These are phyloP conservation scores for Numenius arquata DNA, from an alignment of 2,113 vertebrate genomes.

Conservation along the genomic window DNA sequence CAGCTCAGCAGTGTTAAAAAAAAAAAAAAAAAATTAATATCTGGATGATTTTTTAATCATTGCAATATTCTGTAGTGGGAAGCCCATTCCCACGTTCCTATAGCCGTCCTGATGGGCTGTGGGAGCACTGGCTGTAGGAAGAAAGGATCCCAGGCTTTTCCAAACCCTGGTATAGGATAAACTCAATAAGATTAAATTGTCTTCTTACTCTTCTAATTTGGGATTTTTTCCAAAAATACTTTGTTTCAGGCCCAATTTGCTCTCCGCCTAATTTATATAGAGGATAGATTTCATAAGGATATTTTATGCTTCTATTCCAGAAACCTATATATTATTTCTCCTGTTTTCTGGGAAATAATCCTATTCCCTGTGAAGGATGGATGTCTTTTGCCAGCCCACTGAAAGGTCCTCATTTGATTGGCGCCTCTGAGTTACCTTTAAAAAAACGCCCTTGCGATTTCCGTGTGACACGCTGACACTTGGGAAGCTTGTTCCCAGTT, in stretches of 20 bases:
- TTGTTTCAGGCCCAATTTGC: background rate
- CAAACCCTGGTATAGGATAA: background rate
- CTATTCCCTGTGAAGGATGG: background rate
- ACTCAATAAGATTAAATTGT: fast-evolving
- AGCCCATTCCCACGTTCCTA: fast-evolving
- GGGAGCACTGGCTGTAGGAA: background rate
- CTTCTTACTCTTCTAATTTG: background rate
- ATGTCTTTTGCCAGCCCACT: no score
- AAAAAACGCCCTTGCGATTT: background rate
- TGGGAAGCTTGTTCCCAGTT: background rate
- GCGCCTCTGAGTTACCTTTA: background rate
- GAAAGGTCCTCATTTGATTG: background rate
- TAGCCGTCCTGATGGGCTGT: background rate
- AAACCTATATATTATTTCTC: background rate
- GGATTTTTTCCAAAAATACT: background rate
- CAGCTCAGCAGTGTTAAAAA: background rate
- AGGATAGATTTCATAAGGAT: background rate
- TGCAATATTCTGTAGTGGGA: fast-evolving
- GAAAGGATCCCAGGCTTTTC: background rate
- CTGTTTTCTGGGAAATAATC: background rate
- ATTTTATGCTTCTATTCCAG: background rate
- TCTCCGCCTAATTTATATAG: background rate
- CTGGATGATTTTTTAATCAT: fast-evolving
- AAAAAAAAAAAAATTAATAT: background rate
- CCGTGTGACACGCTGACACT: background rate